Evolutionary conservation across 2,113 vertebrate genomes (phyloP), one percentile per base, ranked within the genome.

Genomic region (Machaerirhynchus nigripectus): DNA sequence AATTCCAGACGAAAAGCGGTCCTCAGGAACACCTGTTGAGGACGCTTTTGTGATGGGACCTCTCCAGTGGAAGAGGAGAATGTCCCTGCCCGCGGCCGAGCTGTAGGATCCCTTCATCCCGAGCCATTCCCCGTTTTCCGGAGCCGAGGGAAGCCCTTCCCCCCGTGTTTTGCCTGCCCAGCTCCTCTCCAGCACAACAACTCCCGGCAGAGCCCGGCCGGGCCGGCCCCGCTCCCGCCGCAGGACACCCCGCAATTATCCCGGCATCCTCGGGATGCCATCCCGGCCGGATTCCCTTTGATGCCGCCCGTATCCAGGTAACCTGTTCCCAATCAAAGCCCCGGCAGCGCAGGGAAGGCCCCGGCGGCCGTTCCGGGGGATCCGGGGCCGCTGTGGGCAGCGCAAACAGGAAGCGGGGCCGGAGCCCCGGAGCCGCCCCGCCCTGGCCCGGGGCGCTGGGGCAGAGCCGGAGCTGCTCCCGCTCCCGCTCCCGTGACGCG

Each of bases 341-440:
- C 67, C 2, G 84, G 80, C 24, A 49, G 74, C 4, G 16, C 94
- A 50, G 90, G 91, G 47, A 57, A 84, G 87, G 68, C 95, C 46
- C 71, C 59, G 81, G 65, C 2, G 53, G 79, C 88, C 82, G 46
- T 61, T 67, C 93, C 60, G 19, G 90, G 73, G 68, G 84, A 60
- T 78, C 73, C 46, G 4, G 81, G 56, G 1, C 55, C 65, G 78
- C 49, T 87, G 92, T 26, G 90, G 89, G 85, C 92, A 83, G 87
- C 74, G 77, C 95, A 95, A 97, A 97, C 96, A 97, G 96, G 97
- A 97, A 96, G 42, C 50, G 7, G 94, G 93, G 93, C 87, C 56
- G 93, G 90, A 92, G 83, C 89, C 87, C 83, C 28, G 95, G 30
- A 88, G 89, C 88, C 35, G 21, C 90, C 31, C 94, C 95, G 84